Conservation (phyloP, 2,888 invertebrate genomes). For the Napeogenes inachia region DNA sequence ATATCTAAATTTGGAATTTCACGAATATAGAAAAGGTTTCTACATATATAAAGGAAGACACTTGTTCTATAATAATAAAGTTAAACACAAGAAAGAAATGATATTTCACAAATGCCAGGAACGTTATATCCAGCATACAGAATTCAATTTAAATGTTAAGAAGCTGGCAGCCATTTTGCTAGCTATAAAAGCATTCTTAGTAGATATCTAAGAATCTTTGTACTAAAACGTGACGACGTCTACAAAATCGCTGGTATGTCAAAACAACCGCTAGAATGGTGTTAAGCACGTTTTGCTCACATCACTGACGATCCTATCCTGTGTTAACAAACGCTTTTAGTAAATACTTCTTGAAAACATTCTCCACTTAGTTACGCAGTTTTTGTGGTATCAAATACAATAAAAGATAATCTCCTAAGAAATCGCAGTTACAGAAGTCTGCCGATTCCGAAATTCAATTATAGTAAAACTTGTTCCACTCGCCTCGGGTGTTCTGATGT, state of each 20-base stretch:
- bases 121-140: slow-evolving; percentile 14
- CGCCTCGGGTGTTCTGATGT: slow-evolving; percentile 45
- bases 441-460: slow-evolving; percentile 49
- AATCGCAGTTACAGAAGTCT: slow-evolving; percentile 34
- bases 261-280: slow-evolving; percentile 26
- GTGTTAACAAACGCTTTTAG: slow-evolving; percentile 61
- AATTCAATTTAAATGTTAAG: slow-evolving; percentile 15
- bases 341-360: slow-evolving; percentile 27
- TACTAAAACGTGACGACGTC: slow-evolving; percentile 13
- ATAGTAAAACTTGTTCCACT: slow-evolving; percentile 46
- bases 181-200: slow-evolving; percentile 21
- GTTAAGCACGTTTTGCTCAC: slow-evolving; percentile 29
- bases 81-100: not conserved
- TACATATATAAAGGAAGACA: not conserved
- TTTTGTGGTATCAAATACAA: slow-evolving; percentile 29
- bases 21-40: slow-evolving; percentile 7
- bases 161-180: slow-evolving; percentile 20
- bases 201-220: slow-evolving; percentile 24
- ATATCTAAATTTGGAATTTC: slow-evolving; percentile 2
- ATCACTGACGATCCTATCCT: slow-evolving; percentile 42
- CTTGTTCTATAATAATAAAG: not conserved
- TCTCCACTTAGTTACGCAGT: slow-evolving; percentile 28
- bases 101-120: slow-evolving; percentile 6
- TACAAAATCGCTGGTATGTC: slow-evolving; percentile 11
- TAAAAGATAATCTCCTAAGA: slow-evolving; percentile 30